Conservation (phyloP, 1,140 invertebrate species). For the Bombus vancouverensis region DNA sequence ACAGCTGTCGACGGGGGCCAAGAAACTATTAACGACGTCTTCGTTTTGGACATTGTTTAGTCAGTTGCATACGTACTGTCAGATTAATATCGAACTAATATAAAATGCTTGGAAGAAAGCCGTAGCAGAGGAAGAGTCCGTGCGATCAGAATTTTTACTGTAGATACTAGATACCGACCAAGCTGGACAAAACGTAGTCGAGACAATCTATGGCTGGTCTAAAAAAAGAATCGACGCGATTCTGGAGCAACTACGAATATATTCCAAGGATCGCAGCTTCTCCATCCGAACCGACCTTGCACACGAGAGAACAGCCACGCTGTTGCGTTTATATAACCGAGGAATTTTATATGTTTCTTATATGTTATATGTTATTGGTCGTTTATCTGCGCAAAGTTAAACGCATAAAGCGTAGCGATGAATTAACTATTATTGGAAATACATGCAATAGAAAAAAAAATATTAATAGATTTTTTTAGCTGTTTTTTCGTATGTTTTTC, state of each 20-base stretch:
- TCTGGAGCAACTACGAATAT: constrained; percentile 24
- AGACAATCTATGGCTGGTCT: constrained; percentile 17
- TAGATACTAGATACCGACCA: neutral
- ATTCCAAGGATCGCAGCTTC: constrained; percentile 5
- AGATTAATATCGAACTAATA: neutral
- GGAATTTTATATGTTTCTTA: neutral
- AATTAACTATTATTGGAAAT: no score
- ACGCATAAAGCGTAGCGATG: no score
- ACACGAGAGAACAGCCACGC: neutral
- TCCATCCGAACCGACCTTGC: constrained; percentile 6
- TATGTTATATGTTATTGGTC: no score
- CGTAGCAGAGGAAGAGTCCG: neutral
- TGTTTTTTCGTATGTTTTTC: no score
- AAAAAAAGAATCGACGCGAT: constrained; percentile 27
- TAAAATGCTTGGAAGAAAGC: neutral
- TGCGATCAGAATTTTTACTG: constrained; percentile 21
- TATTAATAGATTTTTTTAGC: no score
- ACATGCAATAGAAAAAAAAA: no score
- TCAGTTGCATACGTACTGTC: constrained; percentile 58
- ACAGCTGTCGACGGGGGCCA: constrained; percentile 63
- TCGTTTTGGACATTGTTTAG: constrained; percentile 52
- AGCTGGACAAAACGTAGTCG: neutral
- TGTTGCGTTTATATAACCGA: neutral
- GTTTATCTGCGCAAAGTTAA: no score
- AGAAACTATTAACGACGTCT: constrained; percentile 61